These are phyloP conservation scores for Esperia sulphurella DNA, from an alignment of 2,888 invertebrate species.

Conservation along the genomic window DNA sequence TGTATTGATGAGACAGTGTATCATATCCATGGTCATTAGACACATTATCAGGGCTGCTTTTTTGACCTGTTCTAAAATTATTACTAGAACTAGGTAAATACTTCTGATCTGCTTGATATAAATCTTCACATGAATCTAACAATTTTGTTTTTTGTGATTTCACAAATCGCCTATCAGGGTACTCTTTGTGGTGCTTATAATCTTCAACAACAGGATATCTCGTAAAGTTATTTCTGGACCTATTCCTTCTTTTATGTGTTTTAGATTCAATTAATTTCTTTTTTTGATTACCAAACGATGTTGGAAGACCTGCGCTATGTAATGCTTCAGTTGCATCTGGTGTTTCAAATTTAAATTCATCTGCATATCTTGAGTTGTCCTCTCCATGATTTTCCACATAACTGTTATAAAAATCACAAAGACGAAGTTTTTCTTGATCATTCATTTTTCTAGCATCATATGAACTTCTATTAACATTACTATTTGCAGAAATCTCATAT, in stretches of 20 bases:
- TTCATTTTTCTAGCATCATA: too few species aligned
- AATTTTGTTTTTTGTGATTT: too few species aligned
- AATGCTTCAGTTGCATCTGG: slow-evolving; percentile 20
- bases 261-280: slow-evolving; percentile 3
- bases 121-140: too few species aligned
- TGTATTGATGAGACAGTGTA: slow-evolving; percentile 10
- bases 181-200: too few species aligned
- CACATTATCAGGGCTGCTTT: slow-evolving; percentile 1
- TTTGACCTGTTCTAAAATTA: slow-evolving; percentile 1
- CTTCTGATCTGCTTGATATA: too few species aligned
- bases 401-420: neutral
- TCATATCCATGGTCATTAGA: slow-evolving; percentile 8
- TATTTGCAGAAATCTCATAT: too few species aligned
- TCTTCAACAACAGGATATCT: too few species aligned
- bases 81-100: neutral
- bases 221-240: neutral
- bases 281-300: slow-evolving; percentile 33
- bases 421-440: too few species aligned
- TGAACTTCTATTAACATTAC: too few species aligned
- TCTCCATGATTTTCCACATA: neutral
- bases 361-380: neutral
- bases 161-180: too few species aligned
- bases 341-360: slow-evolving; percentile 8
- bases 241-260: neutral
- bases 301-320: slow-evolving; percentile 35